Evolutionary conservation across 1,140 invertebrate species (phyloP), one percentile per base, ranked within the genome.

Genomic region (Agrypnia vestita): DNA sequence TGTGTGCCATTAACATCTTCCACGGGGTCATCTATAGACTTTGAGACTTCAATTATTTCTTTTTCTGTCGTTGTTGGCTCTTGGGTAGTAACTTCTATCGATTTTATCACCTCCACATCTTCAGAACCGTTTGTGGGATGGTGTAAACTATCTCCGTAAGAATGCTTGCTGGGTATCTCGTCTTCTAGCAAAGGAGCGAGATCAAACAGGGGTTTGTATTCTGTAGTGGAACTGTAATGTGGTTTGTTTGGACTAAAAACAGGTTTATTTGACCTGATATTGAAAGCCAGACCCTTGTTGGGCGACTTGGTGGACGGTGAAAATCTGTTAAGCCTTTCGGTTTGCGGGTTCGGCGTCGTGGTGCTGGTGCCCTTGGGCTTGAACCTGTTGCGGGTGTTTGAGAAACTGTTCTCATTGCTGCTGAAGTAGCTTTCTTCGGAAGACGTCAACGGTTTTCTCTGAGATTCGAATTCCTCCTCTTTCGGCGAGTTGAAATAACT

Each of bases 101-200:
- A 88, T 84, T 90, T 89, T 12, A 91, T 90, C 11, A 91, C 88
- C 87, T 91, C 85, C 0, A 91, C 91, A 84, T 90, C 90, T 84
- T 87, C 89, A 35, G 89, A 90, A 12, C 86, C 88, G 75, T 85
- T 84, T 79, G 90, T 85, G 51, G 83, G 88, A 82, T 88, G 89
- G 83, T 88, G 89, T 85, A 89, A 88, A 44, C 88, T 82, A 80
- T 90, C 88, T 79, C 89, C 89, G 71, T 90, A 90, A 10, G 89
- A 86, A 79, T 84, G 86, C 21, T 88, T 83, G 78, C 89, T 88
- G 82, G 87, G 86, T 75, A 90, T 89, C 71, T 90, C 89, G 82
- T 91, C 91, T 86, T 91, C 90, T 47, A 91, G 85, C 62, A 91
- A 83, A 10, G 90, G 88, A 84, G 91, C 90, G 67, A 91, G 86